Conservation (phyloP, 37 sponge, comb jelly and placozoan genomes). For the Agelas oroides region DNA sequence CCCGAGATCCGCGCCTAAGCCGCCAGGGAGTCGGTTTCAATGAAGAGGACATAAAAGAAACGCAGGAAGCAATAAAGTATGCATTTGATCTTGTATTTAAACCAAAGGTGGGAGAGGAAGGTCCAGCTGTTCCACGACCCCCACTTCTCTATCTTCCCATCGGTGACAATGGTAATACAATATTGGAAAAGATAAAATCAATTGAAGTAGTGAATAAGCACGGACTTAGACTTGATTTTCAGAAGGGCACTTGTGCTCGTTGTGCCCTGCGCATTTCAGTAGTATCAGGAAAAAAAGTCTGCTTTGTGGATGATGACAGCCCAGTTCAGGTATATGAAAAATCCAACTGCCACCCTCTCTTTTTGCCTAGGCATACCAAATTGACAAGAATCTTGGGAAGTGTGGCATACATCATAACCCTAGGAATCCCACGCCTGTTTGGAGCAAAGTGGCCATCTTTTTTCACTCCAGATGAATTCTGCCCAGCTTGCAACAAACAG, state of each 20-base stretch:
- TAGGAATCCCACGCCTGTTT: background rate
- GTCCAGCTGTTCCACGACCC: background rate
- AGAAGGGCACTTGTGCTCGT: background rate
- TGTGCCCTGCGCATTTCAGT: background rate
- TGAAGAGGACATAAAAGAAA: background rate
- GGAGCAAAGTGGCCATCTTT: slow-evolving; percentile 8
- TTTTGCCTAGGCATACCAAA: background rate
- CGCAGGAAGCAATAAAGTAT: background rate
- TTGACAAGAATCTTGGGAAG: background rate
- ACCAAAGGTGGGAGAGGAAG: too few relatives aligned
- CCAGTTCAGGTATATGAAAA: too few relatives aligned
- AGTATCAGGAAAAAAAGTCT: background rate
- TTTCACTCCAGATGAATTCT: background rate
- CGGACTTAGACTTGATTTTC: background rate
- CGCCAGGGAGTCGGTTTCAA: background rate
- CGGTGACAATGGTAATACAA: background rate
- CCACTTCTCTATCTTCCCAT: slow-evolving; percentile 1
- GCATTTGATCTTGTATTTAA: background rate
- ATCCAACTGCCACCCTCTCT: background rate
- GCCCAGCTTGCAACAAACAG: background rate
- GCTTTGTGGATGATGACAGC: too few relatives aligned
- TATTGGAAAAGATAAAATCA: background rate
- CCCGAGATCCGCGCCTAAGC: background rate
- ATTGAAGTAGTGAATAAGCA: background rate
- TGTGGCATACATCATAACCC: background rate